Evolutionary conservation across 2,888 invertebrate species (phyloP).

Genomic region (Cancer borealis): DNA sequence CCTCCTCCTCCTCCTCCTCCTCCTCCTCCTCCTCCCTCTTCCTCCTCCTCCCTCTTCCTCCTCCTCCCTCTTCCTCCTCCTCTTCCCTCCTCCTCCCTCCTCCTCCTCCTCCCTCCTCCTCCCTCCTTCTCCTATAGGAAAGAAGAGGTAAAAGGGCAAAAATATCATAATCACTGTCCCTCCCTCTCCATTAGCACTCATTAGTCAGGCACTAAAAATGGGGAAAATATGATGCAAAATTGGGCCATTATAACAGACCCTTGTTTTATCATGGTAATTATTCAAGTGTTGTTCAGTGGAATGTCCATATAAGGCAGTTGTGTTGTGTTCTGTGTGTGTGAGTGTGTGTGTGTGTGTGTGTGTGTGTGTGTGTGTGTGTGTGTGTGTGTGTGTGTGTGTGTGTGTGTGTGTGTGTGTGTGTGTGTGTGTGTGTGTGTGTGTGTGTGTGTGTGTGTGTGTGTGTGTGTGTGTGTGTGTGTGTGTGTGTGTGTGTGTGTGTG

Average conservation of each 20-base stretch:
- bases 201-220: slow-evolving; percentile 22
- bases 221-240: neutral
- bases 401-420: slow-evolving; percentile 31
- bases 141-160: slow-evolving; percentile 21
- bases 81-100: neutral
- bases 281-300: neutral
- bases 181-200: slow-evolving; percentile 27
- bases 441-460: no score
- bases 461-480: neutral
- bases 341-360: slow-evolving; percentile 22
- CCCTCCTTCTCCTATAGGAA: neutral
- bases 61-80: no score
- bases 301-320: neutral
- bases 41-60: neutral
- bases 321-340: neutral
- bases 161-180: slow-evolving; percentile 14
- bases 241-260: neutral
- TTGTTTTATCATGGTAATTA: neutral
- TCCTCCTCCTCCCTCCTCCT: neutral
- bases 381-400: slow-evolving; percentile 53
- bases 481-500: slow-evolving; percentile 24
- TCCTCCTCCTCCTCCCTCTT: neutral
- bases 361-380: slow-evolving; percentile 44
- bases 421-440: neutral
- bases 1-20: neutral